Evolutionary conservation across 1,140 invertebrate species (phyloP).

Genomic region (Oreohelix idahoensis): DNA sequence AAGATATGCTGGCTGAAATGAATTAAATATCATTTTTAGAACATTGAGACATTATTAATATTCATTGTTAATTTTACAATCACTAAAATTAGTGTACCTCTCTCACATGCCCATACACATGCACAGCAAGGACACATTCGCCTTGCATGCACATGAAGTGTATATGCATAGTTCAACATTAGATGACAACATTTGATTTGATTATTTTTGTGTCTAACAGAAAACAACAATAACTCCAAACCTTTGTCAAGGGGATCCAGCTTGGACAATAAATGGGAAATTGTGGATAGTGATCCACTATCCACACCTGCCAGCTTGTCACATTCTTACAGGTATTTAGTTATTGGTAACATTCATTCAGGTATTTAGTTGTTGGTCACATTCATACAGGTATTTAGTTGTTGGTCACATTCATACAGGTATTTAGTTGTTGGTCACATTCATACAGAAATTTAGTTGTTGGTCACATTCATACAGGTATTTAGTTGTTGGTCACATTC

Average conservation of each 20-base stretch:
- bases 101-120: not conserved
- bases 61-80: not conserved
- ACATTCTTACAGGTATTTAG: conserved; percentile 33
- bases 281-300: not conserved
- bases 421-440: no score
- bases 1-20: no score
- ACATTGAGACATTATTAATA: no score
- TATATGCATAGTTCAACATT: not conserved
- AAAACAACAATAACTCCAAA: conserved; percentile 30
- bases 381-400: no score
- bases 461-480: no score
- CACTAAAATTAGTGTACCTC: not conserved
- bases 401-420: no score
- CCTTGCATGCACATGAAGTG: not conserved
- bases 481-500: no score
- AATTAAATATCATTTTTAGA: no score
- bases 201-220: not conserved
- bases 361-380: no score
- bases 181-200: not conserved
- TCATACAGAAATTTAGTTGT: no score
- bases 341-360: no score
- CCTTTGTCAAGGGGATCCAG: not conserved
- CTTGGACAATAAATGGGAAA: conserved; percentile 20
- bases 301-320: conserved; percentile 31
- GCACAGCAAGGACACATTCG: not conserved